Conservation (phyloP, 2,888 invertebrate species). For the Chrysopilus asiliformis region DNA sequence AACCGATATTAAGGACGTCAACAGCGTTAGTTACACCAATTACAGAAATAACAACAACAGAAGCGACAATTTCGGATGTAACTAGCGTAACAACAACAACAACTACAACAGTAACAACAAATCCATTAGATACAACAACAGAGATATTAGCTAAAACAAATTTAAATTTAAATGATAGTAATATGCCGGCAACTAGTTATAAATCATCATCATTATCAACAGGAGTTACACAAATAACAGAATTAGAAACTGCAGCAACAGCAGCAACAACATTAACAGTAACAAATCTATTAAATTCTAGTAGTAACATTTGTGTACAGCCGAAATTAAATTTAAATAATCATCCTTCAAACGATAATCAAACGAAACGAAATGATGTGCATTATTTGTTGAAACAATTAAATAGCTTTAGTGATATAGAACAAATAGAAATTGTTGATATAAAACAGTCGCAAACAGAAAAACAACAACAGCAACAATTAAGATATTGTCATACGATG, state of each 20-base stretch:
- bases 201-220: conserved; percentile 15
- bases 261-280: conserved; percentile 8
- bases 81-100: background rate
- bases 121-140: conserved; percentile 24
- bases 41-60: background rate
- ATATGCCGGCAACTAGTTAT: conserved; percentile 21
- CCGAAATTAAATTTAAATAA: conserved; percentile 15
- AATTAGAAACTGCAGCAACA: conserved; percentile 13
- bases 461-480: conserved; percentile 14
- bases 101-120: conserved; percentile 10
- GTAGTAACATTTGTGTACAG: conserved; percentile 12
- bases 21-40: background rate
- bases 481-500: no score
- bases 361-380: conserved; percentile 38
- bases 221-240: conserved; percentile 15
- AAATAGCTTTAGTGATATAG: conserved; percentile 39
- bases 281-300: conserved; percentile 1
- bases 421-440: conserved; percentile 38
- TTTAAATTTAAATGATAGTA: conserved; percentile 29
- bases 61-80: no score
- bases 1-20: conserved; percentile 13
- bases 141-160: conserved; percentile 37
- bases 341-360: conserved; percentile 28
- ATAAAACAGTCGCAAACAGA: conserved; percentile 19
- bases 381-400: conserved; percentile 39